Percentiles rank a stretch among this genome's conserved stretches.
These are phyloP conservation scores for Eremophila alpestris DNA, from an alignment of 2,797 vertebrate genomes.

Conservation along the genomic window DNA sequence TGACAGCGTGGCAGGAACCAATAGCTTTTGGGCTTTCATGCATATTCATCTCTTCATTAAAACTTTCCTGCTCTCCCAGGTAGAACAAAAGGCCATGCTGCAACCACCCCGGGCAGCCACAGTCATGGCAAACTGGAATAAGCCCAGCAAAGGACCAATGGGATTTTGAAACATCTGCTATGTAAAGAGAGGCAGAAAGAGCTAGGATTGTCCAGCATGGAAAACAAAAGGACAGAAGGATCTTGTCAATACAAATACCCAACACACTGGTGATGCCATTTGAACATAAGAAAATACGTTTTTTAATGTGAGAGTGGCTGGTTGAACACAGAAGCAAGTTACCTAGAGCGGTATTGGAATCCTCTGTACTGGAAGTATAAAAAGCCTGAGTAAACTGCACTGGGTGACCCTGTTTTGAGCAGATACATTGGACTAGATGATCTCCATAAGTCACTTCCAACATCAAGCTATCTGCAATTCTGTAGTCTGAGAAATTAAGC, in stretches of 20 bases:
- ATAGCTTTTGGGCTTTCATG: too few relatives aligned
- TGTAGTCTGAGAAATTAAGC: neutral
- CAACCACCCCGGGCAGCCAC: too few relatives aligned
- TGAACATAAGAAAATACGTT: neutral
- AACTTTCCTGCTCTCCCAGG: too few relatives aligned
- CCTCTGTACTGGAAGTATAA: neutral
- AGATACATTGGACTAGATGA: neutral
- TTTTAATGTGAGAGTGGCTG: neutral
- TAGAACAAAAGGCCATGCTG: too few relatives aligned
- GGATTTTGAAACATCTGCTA: neutral
- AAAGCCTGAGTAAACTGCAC: neutral
- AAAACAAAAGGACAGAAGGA: neutral
- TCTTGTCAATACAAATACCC: neutral
- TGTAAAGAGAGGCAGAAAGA: neutral
- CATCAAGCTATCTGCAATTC: neutral
- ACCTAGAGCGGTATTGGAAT: neutral
- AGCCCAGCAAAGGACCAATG: neutral
- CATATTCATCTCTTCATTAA: too few relatives aligned
- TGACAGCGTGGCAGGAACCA: too few relatives aligned
- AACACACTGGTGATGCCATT: rapidly evolving
- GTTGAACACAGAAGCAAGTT: neutral
- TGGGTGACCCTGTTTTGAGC: neutral
- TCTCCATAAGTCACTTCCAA: neutral
- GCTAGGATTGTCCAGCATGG: neutral
- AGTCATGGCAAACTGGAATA: neutral